Evolutionary conservation across 2,888 invertebrate species (phyloP), one percentile per base, ranked within the genome.

Genomic region (Tineola bisselliella): DNA sequence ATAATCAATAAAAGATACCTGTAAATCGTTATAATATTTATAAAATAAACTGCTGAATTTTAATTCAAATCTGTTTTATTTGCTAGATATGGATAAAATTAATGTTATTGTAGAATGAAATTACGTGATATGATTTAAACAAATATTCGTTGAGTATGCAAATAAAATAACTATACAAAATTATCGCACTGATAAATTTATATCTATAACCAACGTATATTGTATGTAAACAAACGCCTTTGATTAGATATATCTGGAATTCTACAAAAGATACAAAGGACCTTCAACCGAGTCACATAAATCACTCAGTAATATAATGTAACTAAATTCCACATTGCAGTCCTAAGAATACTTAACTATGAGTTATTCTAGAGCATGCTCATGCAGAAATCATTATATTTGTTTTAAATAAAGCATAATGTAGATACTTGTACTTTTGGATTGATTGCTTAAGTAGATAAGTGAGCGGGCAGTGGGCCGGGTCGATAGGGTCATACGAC

Each of bases 401-500:
- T 10, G 38, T 15, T 10, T 48, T 48, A 48, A 25, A 25, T 54
- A 25, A 54, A 13, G 5, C 25, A 25, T 48, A 18, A 5, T 18
- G 31, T 58, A n/a, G n/a, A n/a, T n/a, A 58, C 66, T 68, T 68
- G 74, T 70, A 68, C 61, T 67, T 69, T 66, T 69, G 68, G 67
- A 70, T 69, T 67, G 70, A 73, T 73, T 65, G 61, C 62, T 44
- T 62, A 67, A 70, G 73, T 74, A 60, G 60, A 60, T 64, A 74
- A 75, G 71, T 70, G 71, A 75, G 70, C 65, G 72, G 69, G 65
- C 52, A 64, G 63, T 64, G 62, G 15, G 48, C 13, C 31, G 60
- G 60, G 60, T 60, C 60, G 60, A 15, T 4, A 4, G 60, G 59
- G 60, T 60, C 63, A 44, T 48, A 62, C 63, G 62, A 61, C 65